These are phyloP conservation scores for Gadopsis marmoratus DNA, from an alignment of 2,797 vertebrate genomes.

Conservation along the genomic window DNA sequence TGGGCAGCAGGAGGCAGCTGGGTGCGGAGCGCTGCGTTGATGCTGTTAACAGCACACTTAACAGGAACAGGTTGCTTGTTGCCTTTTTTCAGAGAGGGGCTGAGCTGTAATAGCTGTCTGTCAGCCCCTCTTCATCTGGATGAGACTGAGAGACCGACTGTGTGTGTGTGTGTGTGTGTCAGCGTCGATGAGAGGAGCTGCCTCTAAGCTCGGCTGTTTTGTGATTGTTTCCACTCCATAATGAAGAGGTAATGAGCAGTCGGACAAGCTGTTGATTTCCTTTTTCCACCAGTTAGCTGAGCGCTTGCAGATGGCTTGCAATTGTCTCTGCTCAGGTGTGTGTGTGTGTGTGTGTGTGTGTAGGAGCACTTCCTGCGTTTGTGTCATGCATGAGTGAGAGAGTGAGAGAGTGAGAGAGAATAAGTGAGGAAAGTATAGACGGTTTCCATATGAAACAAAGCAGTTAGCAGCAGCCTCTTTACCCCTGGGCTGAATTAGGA, in stretches of 20 bases:
- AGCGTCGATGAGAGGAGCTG: constrained; percentile 16
- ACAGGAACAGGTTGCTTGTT: constrained; percentile 39
- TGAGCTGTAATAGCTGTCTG: constrained; percentile 41
- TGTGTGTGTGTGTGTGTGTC: constrained; percentile 22
- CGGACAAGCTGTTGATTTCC: constrained; percentile 74
- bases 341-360: constrained; percentile 30
- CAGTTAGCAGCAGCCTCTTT: constrained; percentile 47
- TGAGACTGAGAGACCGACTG: constrained; percentile 26
- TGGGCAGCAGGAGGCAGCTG: background rate
- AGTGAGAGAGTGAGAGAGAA: constrained; percentile 31
- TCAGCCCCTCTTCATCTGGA: constrained; percentile 46
- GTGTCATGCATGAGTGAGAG: constrained; percentile 25
- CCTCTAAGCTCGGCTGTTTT: constrained; percentile 52
- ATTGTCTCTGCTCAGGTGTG: constrained; percentile 56
- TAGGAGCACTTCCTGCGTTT: constrained; percentile 34
- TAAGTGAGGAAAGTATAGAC: constrained; percentile 38
- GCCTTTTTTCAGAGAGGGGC: constrained; percentile 14
- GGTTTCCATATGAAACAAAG: constrained; percentile 56
- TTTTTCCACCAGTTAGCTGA: constrained; percentile 51
- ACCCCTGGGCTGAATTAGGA: constrained; percentile 65
- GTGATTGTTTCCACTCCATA: constrained; percentile 63
- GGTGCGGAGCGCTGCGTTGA: background rate
- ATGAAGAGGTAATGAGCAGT: constrained; percentile 77
- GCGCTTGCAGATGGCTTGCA: constrained; percentile 65
- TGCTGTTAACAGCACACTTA: constrained; percentile 18